Base-by-base conservation (phyloP, 2,797 vertebrate genomes). In the Sebastes cheni region DNA sequence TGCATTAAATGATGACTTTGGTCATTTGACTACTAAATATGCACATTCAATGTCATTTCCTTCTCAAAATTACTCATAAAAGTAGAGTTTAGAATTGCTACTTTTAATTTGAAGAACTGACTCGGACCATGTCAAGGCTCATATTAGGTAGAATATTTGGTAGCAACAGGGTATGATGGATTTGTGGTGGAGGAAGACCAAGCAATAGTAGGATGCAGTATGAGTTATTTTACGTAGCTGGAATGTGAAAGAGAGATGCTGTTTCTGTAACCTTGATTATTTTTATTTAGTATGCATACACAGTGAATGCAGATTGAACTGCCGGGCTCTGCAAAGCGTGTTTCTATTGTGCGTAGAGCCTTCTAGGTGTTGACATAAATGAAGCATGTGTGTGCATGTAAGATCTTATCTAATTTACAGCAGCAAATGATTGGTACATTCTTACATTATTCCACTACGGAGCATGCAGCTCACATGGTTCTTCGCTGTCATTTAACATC, bases 261-360 rank as follows among this genome's bases (percentile, higher is more conserved):
- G 54, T 79, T 75, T 83, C 59, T 72, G 34, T 46, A 79, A 60
- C 67, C 70, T 58, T 81, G 61, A 82, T 79, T 77, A 60, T 68
- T 74, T 68, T 76, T 80, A 71, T 89, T 82, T 75, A 77, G 39
- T 79, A 70, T 65, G 73, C 62, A 42, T 52, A 50, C 65, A 72
- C 39, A 77, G 67, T 30, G 54, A 59, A 68, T 85, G 58, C 71
- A 83, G 80, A 89, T 82, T 70, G 34, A 30, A 66, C 61, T 77
- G 77, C 56, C 72, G 76, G 34, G 61, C 60, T 29, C 23, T 67
- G 59, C 7, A 79, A 75, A 75, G 55, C 50, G 11, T 23, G 25
- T 72, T 83, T 85, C 78, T 67, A 72, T 79, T 84, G 76, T 82
- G 76, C 80, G 65, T 32, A 30, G 30, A 83, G 73, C 25, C 72